Evolutionary conservation across 2,888 invertebrate species (phyloP).

Genomic region (Neria commutata): DNA sequence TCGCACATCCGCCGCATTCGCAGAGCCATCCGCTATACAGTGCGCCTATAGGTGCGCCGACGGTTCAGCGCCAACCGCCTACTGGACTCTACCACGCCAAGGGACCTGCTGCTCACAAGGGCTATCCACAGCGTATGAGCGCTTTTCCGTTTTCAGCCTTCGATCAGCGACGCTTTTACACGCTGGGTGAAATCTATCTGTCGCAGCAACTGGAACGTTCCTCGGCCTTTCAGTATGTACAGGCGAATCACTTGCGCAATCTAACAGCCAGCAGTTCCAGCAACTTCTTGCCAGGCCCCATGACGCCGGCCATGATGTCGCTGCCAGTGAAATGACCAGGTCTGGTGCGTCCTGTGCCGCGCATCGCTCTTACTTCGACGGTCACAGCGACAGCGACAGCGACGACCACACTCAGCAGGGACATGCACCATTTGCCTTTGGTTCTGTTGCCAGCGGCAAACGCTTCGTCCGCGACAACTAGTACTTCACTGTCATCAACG

Average conservation of each 20-base stretch:
- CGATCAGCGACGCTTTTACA: slow-evolving; percentile 58
- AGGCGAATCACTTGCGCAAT: slow-evolving; percentile 52
- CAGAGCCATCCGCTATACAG: slow-evolving; percentile 7
- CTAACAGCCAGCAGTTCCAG: slow-evolving; percentile 44
- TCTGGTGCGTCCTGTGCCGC: slow-evolving; percentile 59
- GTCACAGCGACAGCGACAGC: slow-evolving; percentile 31
- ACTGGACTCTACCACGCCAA: not conserved
- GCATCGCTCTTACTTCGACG: slow-evolving; percentile 50
- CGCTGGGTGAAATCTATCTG: slow-evolving; percentile 58
- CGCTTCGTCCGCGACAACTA: slow-evolving; percentile 9
- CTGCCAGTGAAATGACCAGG: slow-evolving; percentile 60
- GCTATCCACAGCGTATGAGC: slow-evolving; percentile 42
- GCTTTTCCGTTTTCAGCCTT: slow-evolving; percentile 49
- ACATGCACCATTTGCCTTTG: slow-evolving; percentile 9
- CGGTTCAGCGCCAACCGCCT: slow-evolving; percentile 10
- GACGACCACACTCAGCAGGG: slow-evolving; percentile 31
- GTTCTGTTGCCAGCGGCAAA: not conserved
- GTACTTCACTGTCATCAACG: slow-evolving; percentile 1
- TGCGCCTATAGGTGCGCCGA: slow-evolving; percentile 22
- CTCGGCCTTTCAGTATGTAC: slow-evolving; percentile 61
- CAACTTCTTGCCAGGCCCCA: slow-evolving; percentile 39
- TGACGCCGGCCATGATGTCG: slow-evolving; percentile 34
- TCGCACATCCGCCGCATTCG: slow-evolving; percentile 12
- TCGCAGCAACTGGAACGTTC: slow-evolving; percentile 57
- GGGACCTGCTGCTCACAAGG: slow-evolving; percentile 25